These are phyloP conservation scores for Trochalopteron elliotii DNA, from an alignment of 2,113 vertebrate genomes.

Conservation along the genomic window DNA sequence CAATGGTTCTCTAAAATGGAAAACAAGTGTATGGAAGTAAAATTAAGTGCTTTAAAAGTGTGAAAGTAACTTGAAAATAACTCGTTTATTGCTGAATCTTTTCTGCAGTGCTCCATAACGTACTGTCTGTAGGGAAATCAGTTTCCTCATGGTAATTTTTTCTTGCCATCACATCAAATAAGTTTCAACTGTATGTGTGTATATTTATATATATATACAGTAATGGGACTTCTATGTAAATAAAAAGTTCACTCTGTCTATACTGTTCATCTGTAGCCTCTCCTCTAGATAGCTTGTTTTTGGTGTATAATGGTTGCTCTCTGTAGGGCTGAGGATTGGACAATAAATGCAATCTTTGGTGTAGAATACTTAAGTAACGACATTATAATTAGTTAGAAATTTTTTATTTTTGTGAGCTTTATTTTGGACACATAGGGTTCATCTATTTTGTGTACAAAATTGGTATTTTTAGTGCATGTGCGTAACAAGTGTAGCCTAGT, in stretches of 20 bases:
- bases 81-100: background rate
- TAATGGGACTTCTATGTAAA: background rate
- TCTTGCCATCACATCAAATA: background rate
- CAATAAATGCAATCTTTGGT: background rate
- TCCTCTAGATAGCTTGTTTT: background rate
- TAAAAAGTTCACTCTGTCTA: background rate
- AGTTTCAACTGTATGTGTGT: background rate
- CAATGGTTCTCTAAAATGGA: background rate
- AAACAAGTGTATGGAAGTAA: background rate
- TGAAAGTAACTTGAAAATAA: background rate
- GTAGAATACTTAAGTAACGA: background rate
- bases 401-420: background rate
- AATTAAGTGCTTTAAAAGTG: background rate
- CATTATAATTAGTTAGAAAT: background rate
- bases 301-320: background rate
- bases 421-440: background rate
- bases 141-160: background rate
- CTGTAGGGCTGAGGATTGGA: background rate
- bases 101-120: background rate
- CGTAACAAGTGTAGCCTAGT: background rate
- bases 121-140: background rate
- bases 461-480: background rate
- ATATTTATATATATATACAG: background rate
- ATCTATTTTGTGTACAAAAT: background rate
- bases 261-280: background rate